Base-by-base conservation (phyloP, 2,113 vertebrate species). In the Sylvilagus bachmani region DNA sequence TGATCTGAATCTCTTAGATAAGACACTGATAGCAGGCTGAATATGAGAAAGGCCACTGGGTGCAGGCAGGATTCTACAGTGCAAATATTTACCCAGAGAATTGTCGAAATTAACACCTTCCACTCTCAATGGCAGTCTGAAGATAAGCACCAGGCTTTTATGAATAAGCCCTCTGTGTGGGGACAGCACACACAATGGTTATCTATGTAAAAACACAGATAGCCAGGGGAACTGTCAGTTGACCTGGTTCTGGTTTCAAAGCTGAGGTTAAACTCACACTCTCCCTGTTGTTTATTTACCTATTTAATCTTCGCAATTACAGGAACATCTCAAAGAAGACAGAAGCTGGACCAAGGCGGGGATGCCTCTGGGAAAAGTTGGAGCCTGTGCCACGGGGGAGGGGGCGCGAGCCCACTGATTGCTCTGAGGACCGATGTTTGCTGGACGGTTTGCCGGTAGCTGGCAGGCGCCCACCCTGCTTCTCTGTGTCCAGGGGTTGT, bases 1-100 rank as follows among this genome's bases (percentile, higher is more conserved):
- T 90, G 74, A 92, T 84, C 71, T 71, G 33, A 89, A 93, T 51
- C 83, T 74, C 66, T 91, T 90, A 90, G 96, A 87, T 92, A 95
- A 97, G 31, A 91, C 16, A 19, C 69, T 53, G 97, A 64, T 75
- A 86, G 64, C 85, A 96, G 78, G 71, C 69, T 66, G 84, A 86
- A 53, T 62, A 38, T 53, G 74, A 94, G 74, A 81, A 87, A 95
- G 66, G 83, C 93, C 96, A 96, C 77, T 75, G 86, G 74, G 31
- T 0, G 0, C 31, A 73, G 74, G 84, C 36, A 97, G 95, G 80
- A 86, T 29, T 66, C 69, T 70, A 94, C 86, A 91, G 67, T 70
- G 27, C 36, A 89, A 85, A 51, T 92, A 87, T 79, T 97, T 83
- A 77, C 6, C 0, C 16, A 55, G 53, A 55, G 82, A 97, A 78